Percentiles rank a stretch among this genome's conserved stretches.
phyloP scores from a whole-genome alignment of 2,113 vertebrate genomes.

The Myodes glareolus region DNA sequence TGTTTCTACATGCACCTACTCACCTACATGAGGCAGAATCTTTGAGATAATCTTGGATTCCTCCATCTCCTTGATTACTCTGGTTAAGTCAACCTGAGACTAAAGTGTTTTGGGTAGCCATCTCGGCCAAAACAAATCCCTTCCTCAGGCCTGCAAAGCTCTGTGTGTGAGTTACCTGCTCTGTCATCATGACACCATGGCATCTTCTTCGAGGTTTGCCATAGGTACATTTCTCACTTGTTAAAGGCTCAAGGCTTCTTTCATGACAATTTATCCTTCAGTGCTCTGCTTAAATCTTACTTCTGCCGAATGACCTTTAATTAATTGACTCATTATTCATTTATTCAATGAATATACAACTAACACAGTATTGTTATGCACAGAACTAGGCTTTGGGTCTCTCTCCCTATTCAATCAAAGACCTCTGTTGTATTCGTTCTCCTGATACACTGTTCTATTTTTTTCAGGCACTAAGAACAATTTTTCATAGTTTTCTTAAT shows the following conservation, averaged over 20 bases:
- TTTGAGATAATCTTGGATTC: neutral
- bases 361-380: neutral
- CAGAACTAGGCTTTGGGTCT: neutral
- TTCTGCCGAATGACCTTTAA: neutral
- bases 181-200: neutral
- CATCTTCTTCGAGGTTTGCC: neutral
- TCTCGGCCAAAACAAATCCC: neutral
- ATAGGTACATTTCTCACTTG: neutral
- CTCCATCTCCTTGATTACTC: neutral
- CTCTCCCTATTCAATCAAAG: neutral
- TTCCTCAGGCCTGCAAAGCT: rapidly evolving
- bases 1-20: neutral
- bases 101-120: neutral
- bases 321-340: neutral
- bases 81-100: neutral
- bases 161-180: rapidly evolving
- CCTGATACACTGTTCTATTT: neutral
- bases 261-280: neutral
- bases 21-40: neutral
- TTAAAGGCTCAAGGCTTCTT: neutral
- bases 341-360: neutral
- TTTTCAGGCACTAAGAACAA: neutral
- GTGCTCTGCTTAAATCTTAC: constrained; percentile 28
- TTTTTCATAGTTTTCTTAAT: constrained; percentile 25
- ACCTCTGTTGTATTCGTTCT: neutral